Evolutionary conservation across 1,140 invertebrate genomes (phyloP).

Genomic region (Ectropis grisescens): DNA sequence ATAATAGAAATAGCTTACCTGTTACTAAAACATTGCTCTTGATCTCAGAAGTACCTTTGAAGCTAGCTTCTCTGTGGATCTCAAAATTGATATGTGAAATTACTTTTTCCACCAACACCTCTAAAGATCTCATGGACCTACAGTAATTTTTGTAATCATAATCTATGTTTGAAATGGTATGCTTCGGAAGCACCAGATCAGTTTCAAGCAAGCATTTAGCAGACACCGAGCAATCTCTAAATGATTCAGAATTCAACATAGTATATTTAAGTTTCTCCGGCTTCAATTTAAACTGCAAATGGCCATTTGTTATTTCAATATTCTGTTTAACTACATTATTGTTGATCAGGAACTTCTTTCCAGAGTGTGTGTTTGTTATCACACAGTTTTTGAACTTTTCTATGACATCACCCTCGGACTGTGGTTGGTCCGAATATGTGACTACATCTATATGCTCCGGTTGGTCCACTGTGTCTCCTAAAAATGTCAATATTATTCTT

Average conservation of each 20-base stretch:
- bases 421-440: conserved; percentile 50
- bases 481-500: conserved; percentile 51
- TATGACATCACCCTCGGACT: conserved; percentile 62
- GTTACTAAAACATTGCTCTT: conserved; percentile 71
- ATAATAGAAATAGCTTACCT: conserved; percentile 38
- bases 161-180: conserved; percentile 24
- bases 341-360: conserved; percentile 73
- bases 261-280: conserved; percentile 72
- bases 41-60: conserved; percentile 62
- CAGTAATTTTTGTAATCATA: conserved; percentile 57
- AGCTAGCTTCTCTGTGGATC: conserved; percentile 48
- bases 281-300: conserved; percentile 64
- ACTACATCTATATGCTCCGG: conserved; percentile 72
- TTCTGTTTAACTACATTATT: conserved; percentile 71
- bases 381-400: conserved; percentile 74
- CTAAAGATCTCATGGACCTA: conserved; percentile 44
- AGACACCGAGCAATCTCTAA: conserved; percentile 70
- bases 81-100: conserved; percentile 61
- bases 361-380: conserved; percentile 59
- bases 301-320: conserved; percentile 54
- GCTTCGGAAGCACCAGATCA: conserved; percentile 33
- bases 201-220: conserved; percentile 59
- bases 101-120: conserved; percentile 54
- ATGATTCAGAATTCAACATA: conserved; percentile 71
- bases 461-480: conserved; percentile 40